These are phyloP conservation scores for Hippoglossus hippoglossus DNA, from an alignment of 2,797 vertebrate species.

Conservation along the genomic window DNA sequence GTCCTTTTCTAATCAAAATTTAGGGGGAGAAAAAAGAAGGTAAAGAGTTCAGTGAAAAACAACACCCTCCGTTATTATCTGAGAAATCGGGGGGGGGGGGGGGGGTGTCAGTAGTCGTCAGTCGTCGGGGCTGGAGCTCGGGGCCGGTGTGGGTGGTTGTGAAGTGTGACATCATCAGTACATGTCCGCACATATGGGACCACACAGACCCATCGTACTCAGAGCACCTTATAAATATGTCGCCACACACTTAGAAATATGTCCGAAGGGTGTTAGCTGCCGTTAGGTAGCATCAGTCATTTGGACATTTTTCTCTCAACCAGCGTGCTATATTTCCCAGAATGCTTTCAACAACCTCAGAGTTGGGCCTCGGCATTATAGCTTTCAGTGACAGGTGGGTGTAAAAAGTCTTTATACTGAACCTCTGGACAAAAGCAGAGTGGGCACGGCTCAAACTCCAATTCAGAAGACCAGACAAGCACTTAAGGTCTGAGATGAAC, in stretches of 20 bases:
- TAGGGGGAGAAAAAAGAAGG: neutral
- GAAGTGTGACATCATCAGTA: conserved; percentile 41
- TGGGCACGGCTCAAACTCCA: neutral
- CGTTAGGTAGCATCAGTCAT: neutral
- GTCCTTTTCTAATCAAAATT: conserved; percentile 17
- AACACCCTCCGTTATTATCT: neutral
- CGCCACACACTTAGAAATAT: neutral
- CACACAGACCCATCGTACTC: conserved; percentile 2
- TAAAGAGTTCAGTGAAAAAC: conserved; percentile 8
- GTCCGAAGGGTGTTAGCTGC: neutral
- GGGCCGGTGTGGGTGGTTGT: conserved; percentile 10
- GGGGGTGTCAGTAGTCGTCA: neutral
- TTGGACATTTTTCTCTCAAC: neutral
- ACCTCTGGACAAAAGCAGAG: neutral
- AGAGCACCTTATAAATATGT: conserved; percentile 8
- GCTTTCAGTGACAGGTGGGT: neutral
- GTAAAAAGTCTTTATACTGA: no score
- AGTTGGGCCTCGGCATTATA: no score
- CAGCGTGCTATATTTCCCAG: neutral
- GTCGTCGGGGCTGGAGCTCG: conserved; percentile 31
- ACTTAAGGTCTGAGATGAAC: neutral
- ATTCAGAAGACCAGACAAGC: neutral
- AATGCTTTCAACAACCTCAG: neutral
- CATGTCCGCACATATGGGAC: conserved; percentile 19
- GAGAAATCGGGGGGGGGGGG: neutral